Evolutionary conservation across 2,113 vertebrate species (phyloP).

Genomic region (Drymodes brunneopygia): DNA sequence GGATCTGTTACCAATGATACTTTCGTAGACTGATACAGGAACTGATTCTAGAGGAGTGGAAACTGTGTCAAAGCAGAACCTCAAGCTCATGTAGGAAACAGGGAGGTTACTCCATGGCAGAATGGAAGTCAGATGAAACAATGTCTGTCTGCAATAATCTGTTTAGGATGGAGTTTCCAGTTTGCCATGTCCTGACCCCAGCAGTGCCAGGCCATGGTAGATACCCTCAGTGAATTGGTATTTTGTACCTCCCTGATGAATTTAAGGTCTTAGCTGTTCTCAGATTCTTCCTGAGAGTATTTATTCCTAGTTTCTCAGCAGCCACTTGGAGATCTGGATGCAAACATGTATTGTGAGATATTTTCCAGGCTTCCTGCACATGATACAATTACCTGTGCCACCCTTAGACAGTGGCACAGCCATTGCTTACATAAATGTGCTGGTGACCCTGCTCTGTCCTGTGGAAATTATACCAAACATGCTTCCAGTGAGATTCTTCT

Average conservation of each 20-base stretch:
- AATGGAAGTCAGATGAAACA: neutral
- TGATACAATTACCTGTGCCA: neutral
- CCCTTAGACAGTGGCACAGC: neutral
- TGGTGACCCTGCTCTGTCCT: neutral
- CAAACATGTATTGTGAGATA: neutral
- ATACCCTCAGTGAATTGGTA: neutral
- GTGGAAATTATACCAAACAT: neutral
- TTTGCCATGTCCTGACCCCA: fast-evolving
- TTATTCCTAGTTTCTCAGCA: neutral
- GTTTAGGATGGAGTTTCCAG: neutral
- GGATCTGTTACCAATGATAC: neutral
- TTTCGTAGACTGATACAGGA: neutral
- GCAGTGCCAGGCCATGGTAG: neutral
- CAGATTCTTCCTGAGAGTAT: neutral
- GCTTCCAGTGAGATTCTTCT: neutral
- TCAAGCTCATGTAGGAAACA: neutral
- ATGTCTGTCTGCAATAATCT: neutral
- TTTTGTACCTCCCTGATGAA: neutral
- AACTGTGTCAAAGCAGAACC: neutral
- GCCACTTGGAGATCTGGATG: neutral
- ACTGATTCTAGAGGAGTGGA: neutral
- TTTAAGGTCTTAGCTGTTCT: neutral
- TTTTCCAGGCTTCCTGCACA: neutral
- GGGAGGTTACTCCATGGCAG: neutral
- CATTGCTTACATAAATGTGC: neutral